These are phyloP conservation scores for Proteles cristata DNA, from an alignment of 2,113 vertebrate genomes.

Conservation along the genomic window DNA sequence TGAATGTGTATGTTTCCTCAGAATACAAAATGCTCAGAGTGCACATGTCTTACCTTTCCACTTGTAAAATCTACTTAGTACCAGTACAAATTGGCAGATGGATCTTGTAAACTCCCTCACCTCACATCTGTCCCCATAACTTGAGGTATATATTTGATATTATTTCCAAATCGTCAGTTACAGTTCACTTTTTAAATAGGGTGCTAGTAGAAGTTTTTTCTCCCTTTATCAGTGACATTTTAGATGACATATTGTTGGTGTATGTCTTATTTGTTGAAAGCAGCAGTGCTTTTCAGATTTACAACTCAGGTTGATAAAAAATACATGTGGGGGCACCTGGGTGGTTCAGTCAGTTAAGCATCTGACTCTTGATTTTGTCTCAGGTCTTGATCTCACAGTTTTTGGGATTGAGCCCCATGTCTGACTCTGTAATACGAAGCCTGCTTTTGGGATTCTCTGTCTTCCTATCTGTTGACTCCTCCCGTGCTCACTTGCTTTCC, in stretches of 20 bases:
- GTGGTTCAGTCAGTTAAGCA: too few species aligned
- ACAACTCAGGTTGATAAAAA: background rate
- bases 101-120: background rate
- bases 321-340: background rate
- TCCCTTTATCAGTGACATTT: background rate
- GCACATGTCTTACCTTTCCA: background rate
- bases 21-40: too few species aligned
- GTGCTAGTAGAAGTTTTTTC: background rate
- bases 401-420: too few species aligned
- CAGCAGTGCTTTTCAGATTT: slow-evolving; percentile 13
- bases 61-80: background rate
- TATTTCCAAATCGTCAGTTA: background rate
- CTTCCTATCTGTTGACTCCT: too few species aligned
- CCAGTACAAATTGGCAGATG: background rate
- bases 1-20: background rate
- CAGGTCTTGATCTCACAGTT: too few species aligned
- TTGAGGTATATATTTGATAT: background rate
- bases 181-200: background rate
- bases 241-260: background rate
- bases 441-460: too few species aligned
- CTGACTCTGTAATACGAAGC: too few species aligned
- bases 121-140: background rate
- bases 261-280: slow-evolving; percentile 20
- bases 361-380: too few species aligned
- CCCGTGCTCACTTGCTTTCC: too few species aligned